phyloP scores from a whole-genome alignment of 2,113 vertebrate species.

The Vicugna pacos region DNA sequence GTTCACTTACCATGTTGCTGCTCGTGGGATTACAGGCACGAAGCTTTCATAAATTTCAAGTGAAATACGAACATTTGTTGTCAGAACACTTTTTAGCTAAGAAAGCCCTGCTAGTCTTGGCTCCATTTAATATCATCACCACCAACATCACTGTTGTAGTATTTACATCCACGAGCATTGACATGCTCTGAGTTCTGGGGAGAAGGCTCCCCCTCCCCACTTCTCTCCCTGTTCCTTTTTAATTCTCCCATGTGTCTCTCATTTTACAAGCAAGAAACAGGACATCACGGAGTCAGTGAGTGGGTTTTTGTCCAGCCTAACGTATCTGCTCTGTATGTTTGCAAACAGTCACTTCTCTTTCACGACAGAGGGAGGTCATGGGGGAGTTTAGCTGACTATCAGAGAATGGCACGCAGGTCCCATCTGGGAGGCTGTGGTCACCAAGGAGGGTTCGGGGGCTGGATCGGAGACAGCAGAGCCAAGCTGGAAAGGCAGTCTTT shows the following conservation, averaged over 20 bases:
- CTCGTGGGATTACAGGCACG: constrained; percentile 92
- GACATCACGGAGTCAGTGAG: neutral
- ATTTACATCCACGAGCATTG: constrained; percentile 83
- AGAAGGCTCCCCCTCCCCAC: neutral
- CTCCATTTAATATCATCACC: constrained; percentile 72
- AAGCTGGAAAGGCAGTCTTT: neutral
- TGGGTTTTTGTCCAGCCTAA: neutral
- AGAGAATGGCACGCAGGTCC: neutral
- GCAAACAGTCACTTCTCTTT: neutral
- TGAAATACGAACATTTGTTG: constrained; percentile 96
- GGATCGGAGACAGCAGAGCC: neutral
- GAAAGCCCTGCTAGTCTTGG: constrained; percentile 84
- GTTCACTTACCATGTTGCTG: constrained; percentile 92
- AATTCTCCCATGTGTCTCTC: neutral
- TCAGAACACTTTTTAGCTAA: constrained; percentile 89
- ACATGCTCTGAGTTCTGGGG: constrained; percentile 77
- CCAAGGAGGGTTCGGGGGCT: neutral
- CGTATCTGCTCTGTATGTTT: rapidly evolving
- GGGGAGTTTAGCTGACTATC: neutral
- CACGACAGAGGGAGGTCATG: neutral
- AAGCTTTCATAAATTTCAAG: constrained; percentile 93
- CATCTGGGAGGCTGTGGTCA: neutral
- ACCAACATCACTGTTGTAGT: constrained; percentile 75
- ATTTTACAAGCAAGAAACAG: neutral
- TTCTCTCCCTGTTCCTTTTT: neutral